Base-by-base conservation (phyloP, 1,140 invertebrate genomes). In the Rhopalosiphum padi region DNA sequence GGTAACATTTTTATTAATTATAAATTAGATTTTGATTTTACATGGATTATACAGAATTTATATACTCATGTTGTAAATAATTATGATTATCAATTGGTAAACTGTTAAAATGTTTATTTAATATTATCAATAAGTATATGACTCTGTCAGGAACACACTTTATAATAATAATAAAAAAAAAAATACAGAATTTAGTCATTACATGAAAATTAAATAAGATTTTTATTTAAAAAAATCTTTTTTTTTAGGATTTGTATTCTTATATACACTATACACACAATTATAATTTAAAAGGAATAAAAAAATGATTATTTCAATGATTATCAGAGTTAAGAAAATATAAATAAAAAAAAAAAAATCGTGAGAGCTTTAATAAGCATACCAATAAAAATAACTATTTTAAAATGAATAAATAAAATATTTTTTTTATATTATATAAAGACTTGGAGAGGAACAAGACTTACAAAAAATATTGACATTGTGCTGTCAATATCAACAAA, bases 1-100 rank as follows among this genome's bases (percentile, higher is more conserved):
- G 22, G 98, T 99, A 94, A 99, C 99, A 22, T 46, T 46, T 99
- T 99, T 95, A 99, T 99, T 95, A 99, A 99, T 95, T 98, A 99
- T 95, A 97, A 97, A 15, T 96, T 96, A 88, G 98, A 99, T 96
- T 99, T 99, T 95, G 96, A 96, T 90, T 99, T 99, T 95, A 96
- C 95, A 97, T 99, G 0, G 98, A 98, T 95, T 99, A 37, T 37
- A 37, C 37, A 37, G 37, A 37, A 37, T n/a, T n/a, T n/a, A n/a
- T n/a, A n/a, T n/a, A n/a, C 0, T 37, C 37, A 37, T 37, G 37
- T 37, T 37, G 37, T 37, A 37, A 37, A 37, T 37, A 37, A 37
- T 37, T 37, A 37, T 37, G 37, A 37, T 37, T 37, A 37, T 37
- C 37, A 37, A 37, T 37, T 2, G 37, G 37, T 1, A 37, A 37